Percentiles rank a stretch among this genome's conserved stretches.
Evolutionary conservation across 2,113 vertebrate genomes (phyloP).

Genomic region (Actenoides lindsayi): DNA sequence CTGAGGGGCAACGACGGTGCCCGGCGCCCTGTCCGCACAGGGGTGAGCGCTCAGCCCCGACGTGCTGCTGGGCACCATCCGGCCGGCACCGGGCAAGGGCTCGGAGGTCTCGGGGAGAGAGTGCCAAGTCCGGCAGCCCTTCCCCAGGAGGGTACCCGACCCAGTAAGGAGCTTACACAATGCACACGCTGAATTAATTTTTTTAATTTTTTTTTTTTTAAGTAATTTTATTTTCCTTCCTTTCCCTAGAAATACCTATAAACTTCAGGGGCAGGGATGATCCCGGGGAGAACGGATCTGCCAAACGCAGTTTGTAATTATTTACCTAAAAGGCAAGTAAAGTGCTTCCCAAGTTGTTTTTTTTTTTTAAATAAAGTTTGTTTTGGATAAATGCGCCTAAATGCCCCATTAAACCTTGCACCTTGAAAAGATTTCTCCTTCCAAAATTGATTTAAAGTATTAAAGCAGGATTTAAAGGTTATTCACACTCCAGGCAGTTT

Average conservation of each 20-base stretch:
- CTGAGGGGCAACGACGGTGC: not conserved
- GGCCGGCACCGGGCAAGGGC: not conserved
- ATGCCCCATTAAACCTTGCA: slow-evolving; percentile 79
- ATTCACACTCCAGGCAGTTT: slow-evolving; percentile 83
- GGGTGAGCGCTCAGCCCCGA: not conserved
- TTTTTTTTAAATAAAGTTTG: slow-evolving; percentile 68
- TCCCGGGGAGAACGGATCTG: not conserved
- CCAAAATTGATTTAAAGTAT: slow-evolving; percentile 84
- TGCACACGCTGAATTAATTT: slow-evolving; percentile 6
- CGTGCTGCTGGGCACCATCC: not conserved
- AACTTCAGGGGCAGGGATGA: slow-evolving; percentile 14
- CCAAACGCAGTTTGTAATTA: slow-evolving; percentile 66
- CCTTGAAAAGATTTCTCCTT: slow-evolving; percentile 79
- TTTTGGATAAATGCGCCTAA: slow-evolving; percentile 85
- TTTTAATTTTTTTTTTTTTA: too few relatives aligned
- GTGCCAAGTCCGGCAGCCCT: not conserved
- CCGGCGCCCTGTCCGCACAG: not conserved
- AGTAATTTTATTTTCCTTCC: not conserved
- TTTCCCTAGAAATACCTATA: slow-evolving; percentile 51
- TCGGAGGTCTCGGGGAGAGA: not conserved
- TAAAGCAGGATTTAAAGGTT: slow-evolving; percentile 89
- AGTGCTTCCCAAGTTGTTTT: slow-evolving; percentile 59
- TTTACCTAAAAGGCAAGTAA: slow-evolving; percentile 69
- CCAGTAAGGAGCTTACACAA: not conserved
- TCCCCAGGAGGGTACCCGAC: not conserved